Percentiles rank a stretch among this genome's conserved stretches.
phyloP scores from a whole-genome alignment of 92 coral and sea anemone genomes.

The Muricea muricata region DNA sequence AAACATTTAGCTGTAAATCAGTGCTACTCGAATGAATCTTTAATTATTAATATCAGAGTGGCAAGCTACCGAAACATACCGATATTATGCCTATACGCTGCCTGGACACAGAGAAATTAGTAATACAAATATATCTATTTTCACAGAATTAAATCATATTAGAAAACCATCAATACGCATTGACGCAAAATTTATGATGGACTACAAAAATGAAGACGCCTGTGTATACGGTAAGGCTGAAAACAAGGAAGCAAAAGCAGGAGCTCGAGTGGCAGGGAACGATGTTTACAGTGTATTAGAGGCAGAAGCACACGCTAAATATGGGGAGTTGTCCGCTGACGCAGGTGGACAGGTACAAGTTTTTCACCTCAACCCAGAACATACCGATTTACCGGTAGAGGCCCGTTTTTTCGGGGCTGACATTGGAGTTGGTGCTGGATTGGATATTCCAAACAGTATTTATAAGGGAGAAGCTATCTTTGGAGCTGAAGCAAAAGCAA shows the following conservation, averaged over 20 bases:
- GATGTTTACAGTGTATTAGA: background rate
- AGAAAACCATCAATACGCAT: no score
- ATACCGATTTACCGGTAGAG: background rate
- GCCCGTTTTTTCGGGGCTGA: slow-evolving; percentile 33
- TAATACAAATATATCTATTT: no score
- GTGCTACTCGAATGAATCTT: no score
- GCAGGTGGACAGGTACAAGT: background rate
- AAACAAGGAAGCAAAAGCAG: background rate
- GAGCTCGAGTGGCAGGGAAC: background rate
- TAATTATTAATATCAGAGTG: no score
- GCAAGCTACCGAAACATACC: no score
- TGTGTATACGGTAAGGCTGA: background rate
- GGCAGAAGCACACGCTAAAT: background rate
- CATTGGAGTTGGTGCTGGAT: slow-evolving; percentile 1
- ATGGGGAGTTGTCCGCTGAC: no score
- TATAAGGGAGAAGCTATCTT: background rate
- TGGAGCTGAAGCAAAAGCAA: slow-evolving; percentile 30
- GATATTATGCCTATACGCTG: no score
- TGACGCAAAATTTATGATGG: no score
- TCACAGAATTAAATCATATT: no score
- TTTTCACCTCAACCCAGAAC: background rate
- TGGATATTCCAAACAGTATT: background rate
- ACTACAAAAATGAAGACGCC: background rate
- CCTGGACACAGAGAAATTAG: no score
- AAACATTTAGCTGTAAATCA: no score